Evolutionary conservation across 2,888 invertebrate genomes (phyloP).

Genomic region (Nasonovia ribisnigri): DNA sequence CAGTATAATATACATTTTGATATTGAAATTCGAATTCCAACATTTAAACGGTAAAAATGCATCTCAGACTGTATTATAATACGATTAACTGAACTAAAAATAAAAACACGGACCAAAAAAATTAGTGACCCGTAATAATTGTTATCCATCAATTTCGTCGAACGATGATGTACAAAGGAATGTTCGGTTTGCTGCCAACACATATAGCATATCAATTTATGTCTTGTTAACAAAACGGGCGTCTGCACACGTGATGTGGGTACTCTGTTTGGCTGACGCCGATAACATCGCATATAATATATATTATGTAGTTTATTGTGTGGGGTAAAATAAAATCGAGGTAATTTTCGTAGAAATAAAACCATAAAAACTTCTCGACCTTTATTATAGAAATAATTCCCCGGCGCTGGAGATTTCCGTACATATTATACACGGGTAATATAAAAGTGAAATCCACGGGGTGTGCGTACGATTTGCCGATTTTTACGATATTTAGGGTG

Average conservation of each 20-base stretch:
- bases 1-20: background rate
- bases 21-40: background rate
- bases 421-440: background rate
- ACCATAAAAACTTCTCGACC: background rate
- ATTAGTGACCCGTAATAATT: background rate
- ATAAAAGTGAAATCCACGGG: background rate
- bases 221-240: constrained; percentile 43
- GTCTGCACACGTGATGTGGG: constrained; percentile 45
- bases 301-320: background rate
- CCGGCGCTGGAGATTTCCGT: background rate
- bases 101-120: background rate
- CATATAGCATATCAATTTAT: constrained; percentile 12
- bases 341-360: constrained; percentile 23
- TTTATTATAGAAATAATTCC: background rate
- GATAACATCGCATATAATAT: constrained; percentile 3
- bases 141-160: background rate
- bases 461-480: too few relatives aligned
- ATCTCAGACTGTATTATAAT: background rate
- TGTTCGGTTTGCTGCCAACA: background rate
- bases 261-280: background rate
- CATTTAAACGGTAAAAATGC: background rate
- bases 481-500: constrained; percentile 4
- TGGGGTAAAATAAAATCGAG: constrained; percentile 5
- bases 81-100: background rate
- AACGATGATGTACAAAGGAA: background rate